Percentiles rank a stretch among this genome's conserved stretches.
These are phyloP conservation scores for Strigops habroptila DNA, from an alignment of 2,113 vertebrate genomes.

Conservation along the genomic window DNA sequence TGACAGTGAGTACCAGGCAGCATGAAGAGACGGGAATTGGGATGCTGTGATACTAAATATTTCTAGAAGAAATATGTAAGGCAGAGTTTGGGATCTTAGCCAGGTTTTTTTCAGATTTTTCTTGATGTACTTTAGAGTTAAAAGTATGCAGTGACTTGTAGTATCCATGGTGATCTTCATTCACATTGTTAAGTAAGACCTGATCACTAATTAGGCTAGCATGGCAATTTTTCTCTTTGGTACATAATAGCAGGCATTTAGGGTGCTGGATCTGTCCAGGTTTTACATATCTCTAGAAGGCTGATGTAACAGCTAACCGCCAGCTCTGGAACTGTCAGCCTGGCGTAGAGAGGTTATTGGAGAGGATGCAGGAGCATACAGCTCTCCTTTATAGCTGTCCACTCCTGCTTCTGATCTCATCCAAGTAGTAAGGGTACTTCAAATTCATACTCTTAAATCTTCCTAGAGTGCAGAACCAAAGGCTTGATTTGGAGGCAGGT, in stretches of 20 bases:
- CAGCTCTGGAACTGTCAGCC: background rate
- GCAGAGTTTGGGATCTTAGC: background rate
- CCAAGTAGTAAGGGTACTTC: background rate
- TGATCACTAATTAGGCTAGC: background rate
- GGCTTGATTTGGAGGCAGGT: conserved; percentile 11
- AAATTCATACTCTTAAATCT: background rate
- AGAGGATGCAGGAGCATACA: background rate
- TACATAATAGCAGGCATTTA: background rate
- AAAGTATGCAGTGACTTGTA: background rate
- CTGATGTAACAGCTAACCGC: background rate
- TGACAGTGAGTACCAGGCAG: background rate
- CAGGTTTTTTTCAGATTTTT: background rate
- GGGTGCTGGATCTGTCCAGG: background rate
- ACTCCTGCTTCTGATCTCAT: background rate
- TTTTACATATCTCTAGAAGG: background rate
- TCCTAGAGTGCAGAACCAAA: background rate
- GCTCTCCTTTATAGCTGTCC: background rate
- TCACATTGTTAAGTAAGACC: background rate
- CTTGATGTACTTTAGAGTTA: background rate
- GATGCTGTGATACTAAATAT: background rate
- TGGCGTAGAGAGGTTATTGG: background rate
- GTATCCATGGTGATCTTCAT: background rate
- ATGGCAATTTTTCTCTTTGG: background rate
- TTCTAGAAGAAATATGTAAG: background rate
- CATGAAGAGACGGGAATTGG: background rate